Evolutionary conservation across 2,888 invertebrate genomes (phyloP), one percentile per base, ranked within the genome.

Genomic region (Amphipyra berbera): DNA sequence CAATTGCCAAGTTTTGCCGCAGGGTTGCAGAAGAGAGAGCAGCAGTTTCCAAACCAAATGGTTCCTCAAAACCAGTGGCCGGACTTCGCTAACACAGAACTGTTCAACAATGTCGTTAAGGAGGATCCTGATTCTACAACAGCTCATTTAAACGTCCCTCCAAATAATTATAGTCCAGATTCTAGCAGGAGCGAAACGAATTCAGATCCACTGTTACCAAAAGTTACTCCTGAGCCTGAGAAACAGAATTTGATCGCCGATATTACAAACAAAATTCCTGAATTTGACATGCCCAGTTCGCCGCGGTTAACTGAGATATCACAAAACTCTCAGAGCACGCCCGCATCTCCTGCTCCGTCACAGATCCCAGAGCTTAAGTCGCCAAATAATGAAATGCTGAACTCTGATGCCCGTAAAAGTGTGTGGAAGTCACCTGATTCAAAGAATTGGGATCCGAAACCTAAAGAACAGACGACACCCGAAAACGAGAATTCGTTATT

Each of bases 91-190:
- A 91, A 90, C 60, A 65, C 90, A 5, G 95, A 95, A 82, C 87
- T 94, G 48, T 95, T 95, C 58, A 92, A 86, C 58, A 95, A 95
- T 70, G 95, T 95, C n/a, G 92, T 95, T 0, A 97, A 97, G 85
- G 97, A 97, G 74, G 97, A 97, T 81, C 97, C 97, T 0, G 97
- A 97, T 81, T 97, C 97, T 12, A 97, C 97, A 0, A 97, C 96
- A 12, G 95, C 96, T 53, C 96, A 95, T 87, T 85, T 95, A 41
- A 95, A 94, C 69, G 76, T 91, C 14, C 87, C 93, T 40, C 88
- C 92, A 40, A 95, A 95, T 76, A 94, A 95, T 79, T 95, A 91
- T 50, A 95, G 95, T 71, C 95, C 95, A 27, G 94, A 95, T 74
- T 95, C 95, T 0, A 95, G 93, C 54, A 88, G 90, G 81, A 96